Evolutionary conservation across 2,888 invertebrate species (phyloP).

Genomic region (Margaritifera margaritifera): DNA sequence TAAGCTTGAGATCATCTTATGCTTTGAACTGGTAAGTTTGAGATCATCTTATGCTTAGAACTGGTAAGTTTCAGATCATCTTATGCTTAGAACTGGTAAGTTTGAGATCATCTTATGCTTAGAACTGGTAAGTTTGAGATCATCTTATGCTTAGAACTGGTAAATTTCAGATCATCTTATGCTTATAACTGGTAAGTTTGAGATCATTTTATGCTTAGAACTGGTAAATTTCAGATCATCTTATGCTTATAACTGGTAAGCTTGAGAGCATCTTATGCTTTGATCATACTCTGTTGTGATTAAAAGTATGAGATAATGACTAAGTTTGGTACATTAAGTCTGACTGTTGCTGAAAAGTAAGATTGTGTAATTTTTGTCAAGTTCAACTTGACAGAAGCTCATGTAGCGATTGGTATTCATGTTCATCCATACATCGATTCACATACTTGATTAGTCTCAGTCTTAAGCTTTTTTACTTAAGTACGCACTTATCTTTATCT

Average conservation of each 20-base stretch:
- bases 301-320: too few relatives aligned
- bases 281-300: too few relatives aligned
- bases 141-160: constrained; percentile 76
- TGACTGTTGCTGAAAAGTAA: too few relatives aligned
- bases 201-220: constrained; percentile 75
- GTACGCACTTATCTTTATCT: too few relatives aligned
- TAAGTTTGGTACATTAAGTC: too few relatives aligned
- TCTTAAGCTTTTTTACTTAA: too few relatives aligned
- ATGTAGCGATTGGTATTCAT: too few relatives aligned
- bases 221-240: constrained; percentile 71
- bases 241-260: constrained; percentile 76
- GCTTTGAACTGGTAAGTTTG: constrained; percentile 77
- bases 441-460: too few relatives aligned
- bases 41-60: constrained; percentile 75
- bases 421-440: too few relatives aligned
- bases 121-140: constrained; percentile 75
- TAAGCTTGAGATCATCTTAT: constrained; percentile 62
- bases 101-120: constrained; percentile 67
- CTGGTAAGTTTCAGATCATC: constrained; percentile 71
- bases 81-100: constrained; percentile 78
- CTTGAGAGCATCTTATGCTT: constrained; percentile 19
- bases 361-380: too few relatives aligned
- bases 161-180: constrained; percentile 62
- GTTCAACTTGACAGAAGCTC: too few relatives aligned
- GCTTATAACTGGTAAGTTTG: constrained; percentile 76